phyloP scores from a whole-genome alignment of 2,888 invertebrate species.

The Parnassius orleans region DNA sequence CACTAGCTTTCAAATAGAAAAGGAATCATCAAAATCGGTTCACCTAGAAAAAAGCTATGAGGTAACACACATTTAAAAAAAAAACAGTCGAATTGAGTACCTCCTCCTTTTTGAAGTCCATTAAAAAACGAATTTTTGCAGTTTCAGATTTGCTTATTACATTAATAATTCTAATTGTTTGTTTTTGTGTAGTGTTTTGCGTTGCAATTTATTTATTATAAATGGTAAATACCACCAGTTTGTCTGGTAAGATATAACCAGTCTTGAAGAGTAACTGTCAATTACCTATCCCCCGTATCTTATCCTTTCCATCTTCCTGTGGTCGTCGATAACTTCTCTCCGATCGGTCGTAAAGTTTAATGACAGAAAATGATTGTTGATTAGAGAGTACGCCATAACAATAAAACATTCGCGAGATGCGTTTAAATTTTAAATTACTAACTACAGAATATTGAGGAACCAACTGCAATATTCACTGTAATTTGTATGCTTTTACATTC shows the following conservation, averaged over 20 bases:
- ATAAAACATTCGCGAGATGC: conserved; percentile 4
- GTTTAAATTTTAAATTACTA: conserved; percentile 5
- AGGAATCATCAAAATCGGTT: no score
- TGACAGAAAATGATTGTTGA: conserved; percentile 22
- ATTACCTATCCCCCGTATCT: conserved; percentile 11
- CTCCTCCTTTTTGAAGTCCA: conserved; percentile 7
- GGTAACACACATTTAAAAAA: no score
- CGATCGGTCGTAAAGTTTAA: conserved; percentile 23
- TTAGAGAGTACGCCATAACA: conserved; percentile 18
- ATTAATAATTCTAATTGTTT: not conserved
- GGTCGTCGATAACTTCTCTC: conserved; percentile 5
- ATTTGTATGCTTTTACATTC: no score
- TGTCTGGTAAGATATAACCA: not conserved
- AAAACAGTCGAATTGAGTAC: no score
- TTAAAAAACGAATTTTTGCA: conserved; percentile 5
- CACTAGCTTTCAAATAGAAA: no score
- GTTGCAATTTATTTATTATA: not conserved
- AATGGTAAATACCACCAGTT: not conserved
- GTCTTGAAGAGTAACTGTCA: conserved; percentile 7
- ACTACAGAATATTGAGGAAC: not conserved
- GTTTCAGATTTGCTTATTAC: not conserved
- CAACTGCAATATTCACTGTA: not conserved
- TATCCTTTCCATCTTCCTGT: conserved; percentile 13
- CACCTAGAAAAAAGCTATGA: no score
- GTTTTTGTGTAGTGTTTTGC: no score